Evolutionary conservation across 1,140 invertebrate genomes (phyloP), one percentile per base, ranked within the genome.

Genomic region (Cylas formicarius): DNA sequence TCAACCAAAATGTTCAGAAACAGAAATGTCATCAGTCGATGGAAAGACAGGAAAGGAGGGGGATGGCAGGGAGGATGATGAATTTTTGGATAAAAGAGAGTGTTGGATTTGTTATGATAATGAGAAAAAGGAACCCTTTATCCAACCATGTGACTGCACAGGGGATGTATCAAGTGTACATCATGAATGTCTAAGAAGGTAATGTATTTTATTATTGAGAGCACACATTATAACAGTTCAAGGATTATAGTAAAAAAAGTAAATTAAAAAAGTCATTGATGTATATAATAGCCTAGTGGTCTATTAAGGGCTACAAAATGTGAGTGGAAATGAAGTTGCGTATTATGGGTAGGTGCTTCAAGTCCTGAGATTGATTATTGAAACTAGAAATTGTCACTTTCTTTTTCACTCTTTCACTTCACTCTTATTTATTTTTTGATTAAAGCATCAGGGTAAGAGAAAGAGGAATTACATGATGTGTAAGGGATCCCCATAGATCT

Each of bases 91-190:
- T 42, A 69, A 75, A 56, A 66, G 69, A 34, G 89, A 92, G 60
- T 95, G 91, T 68, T 95, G 88, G 87, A 93, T 95, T 57, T 95
- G 90, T 67, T 94, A 93, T 58, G 90, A 95, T 66, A 73, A 69
- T 38, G 80, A 90, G 4, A 76, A 82, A 41, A 72, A 73, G 2
- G 87, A 91, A 63, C 81, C 85, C 3, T 69, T 94, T 17, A 93
- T 95, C 61, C 81, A 89, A 49, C 90, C 91, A 1, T 95, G 91
- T 59, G 76, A 81, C 31, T 95, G 90, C 67, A 83, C 84, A 41
- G 91, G 91, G 2, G 90, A 94, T 67, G 85, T 93, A 7, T 82
- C 84, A 17, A 81, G 80, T 21, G 90, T 92, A 14, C 90, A 95
- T 69, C 90, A 95, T 61, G 85, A 92, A 59, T 94, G 91, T 69